Percentiles rank a stretch among this genome's conserved stretches.
Evolutionary conservation across 30 jellyfish, hydroid and myxozoan species (phyloP).

Genomic region (Hydractinia symbiolongicarpus): DNA sequence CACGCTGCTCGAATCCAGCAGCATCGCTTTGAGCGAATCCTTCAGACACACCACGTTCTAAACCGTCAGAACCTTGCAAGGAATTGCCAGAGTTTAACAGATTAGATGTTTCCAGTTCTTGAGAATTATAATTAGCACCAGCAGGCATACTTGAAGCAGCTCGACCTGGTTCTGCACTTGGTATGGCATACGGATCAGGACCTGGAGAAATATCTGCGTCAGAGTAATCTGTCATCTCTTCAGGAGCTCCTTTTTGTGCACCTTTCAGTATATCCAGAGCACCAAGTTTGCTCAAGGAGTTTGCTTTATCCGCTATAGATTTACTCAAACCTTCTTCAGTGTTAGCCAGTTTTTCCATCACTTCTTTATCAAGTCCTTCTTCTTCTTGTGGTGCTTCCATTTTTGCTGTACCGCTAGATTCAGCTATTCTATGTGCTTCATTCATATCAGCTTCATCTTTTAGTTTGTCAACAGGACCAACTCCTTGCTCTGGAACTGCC

Average conservation of each 20-base stretch:
- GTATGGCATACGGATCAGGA: conserved; percentile 37
- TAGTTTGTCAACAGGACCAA: background rate
- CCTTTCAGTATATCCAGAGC: conserved; percentile 32
- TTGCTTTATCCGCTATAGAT: conserved; percentile 29
- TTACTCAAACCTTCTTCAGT: conserved; percentile 29
- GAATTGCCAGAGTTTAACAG: conserved; percentile 23
- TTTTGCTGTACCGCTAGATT: conserved; percentile 14
- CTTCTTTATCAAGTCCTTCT: conserved; percentile 28
- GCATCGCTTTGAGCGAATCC: conserved; percentile 3
- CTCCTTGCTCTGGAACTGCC: background rate
- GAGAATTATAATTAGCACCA: conserved; percentile 27
- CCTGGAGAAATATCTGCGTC: conserved; percentile 41
- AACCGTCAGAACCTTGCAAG: background rate
- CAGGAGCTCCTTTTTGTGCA: conserved; percentile 15
- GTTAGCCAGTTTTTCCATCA: conserved; percentile 30
- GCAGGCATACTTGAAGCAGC: background rate
- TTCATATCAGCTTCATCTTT: conserved; percentile 21
- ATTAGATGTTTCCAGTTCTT: conserved; percentile 21
- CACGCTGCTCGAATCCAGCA: background rate
- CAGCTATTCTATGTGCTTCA: conserved; percentile 13
- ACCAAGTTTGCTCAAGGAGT: conserved; percentile 21
- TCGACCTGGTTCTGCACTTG: conserved; percentile 22
- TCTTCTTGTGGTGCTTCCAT: conserved; percentile 32
- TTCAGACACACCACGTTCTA: conserved; percentile 6
- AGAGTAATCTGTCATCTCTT: conserved; percentile 22